A percentile compares a stretch with the other conserved stretches of the same genome.
Evolutionary conservation across 2,888 invertebrate species (phyloP).

Genomic region (Lycia hirtaria): DNA sequence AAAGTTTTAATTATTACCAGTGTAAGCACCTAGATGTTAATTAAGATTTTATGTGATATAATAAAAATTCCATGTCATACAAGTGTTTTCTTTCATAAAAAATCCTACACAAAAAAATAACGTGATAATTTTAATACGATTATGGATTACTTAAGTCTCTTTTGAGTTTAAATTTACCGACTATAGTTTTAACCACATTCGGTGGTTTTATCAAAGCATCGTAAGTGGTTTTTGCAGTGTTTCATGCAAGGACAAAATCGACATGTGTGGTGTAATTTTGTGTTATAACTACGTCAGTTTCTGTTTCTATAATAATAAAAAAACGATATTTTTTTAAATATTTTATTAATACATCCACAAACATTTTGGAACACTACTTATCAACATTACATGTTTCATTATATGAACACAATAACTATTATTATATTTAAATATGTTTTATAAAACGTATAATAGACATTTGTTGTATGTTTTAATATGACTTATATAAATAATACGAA

Average conservation of each 20-base stretch:
- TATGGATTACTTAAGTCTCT: too few relatives aligned
- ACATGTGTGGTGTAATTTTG: too few relatives aligned
- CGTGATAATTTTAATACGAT: too few relatives aligned
- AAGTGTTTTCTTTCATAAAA: not conserved
- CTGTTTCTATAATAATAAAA: too few relatives aligned
- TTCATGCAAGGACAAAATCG: too few relatives aligned
- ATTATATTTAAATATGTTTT: not conserved
- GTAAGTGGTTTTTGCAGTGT: too few relatives aligned
- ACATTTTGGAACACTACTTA: slow-evolving; percentile 6
- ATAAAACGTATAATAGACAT: not conserved
- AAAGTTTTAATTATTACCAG: slow-evolving; percentile 9
- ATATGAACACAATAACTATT: slow-evolving; percentile 21
- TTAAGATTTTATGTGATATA: slow-evolving; percentile 14
- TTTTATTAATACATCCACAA: slow-evolving; percentile 12
- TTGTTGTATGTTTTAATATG: not conserved
- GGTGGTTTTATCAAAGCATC: too few relatives aligned
- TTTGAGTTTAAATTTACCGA: too few relatives aligned
- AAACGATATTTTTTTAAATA: not conserved
- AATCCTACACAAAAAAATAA: not conserved
- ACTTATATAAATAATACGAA: slow-evolving; percentile 23
- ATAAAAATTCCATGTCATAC: slow-evolving; percentile 21
- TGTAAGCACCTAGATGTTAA: slow-evolving; percentile 6
- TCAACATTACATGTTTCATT: slow-evolving; percentile 29
- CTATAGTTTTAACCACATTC: too few relatives aligned
- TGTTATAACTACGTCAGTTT: too few relatives aligned